Conservation (phyloP, 1,140 invertebrate species). For the Gyrodactylus bullatarudis region DNA sequence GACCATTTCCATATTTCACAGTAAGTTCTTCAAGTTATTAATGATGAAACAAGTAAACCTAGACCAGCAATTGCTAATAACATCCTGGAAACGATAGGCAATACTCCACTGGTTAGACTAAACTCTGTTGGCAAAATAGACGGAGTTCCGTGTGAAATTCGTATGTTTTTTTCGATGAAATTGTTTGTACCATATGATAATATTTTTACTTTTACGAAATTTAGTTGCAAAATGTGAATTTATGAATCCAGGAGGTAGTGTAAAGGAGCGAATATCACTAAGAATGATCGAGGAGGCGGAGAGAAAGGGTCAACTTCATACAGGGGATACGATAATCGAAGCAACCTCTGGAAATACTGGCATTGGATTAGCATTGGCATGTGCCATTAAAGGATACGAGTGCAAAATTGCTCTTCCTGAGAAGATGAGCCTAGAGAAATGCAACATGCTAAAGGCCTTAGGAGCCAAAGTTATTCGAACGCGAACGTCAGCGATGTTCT, state of each 20-base stretch:
- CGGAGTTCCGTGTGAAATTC: conserved; percentile 59
- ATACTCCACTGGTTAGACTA: conserved; percentile 54
- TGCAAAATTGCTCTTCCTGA: conserved; percentile 95
- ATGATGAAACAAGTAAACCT: too few relatives aligned
- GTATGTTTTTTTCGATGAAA: too few relatives aligned
- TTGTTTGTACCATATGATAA: conserved; percentile 16
- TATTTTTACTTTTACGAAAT: too few relatives aligned
- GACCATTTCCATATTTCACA: too few relatives aligned
- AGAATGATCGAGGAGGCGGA: conserved; percentile 87
- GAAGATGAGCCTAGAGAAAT: conserved; percentile 90
- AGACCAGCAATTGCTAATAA: conserved; percentile 33
- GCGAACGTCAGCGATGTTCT: conserved; percentile 53
- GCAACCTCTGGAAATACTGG: conserved; percentile 40
- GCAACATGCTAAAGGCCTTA: conserved; percentile 41
- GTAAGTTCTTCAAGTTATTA: too few relatives aligned
- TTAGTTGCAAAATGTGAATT: conserved; percentile 96
- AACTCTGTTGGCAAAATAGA: conserved; percentile 44
- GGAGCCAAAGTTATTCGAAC: conserved; percentile 81
- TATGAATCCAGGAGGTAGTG: conserved; percentile 78
- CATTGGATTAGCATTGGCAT: conserved; percentile 69
- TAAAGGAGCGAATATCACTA: conserved; percentile 74
- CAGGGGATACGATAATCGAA: conserved; percentile 63
- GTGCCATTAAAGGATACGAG: conserved; percentile 68
- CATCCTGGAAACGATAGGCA: conserved; percentile 50
- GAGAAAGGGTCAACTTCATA: conserved; percentile 40